Percentiles rank a stretch among this genome's conserved stretches.
Conservation (phyloP, 2,113 vertebrate genomes). For the Equus przewalskii region DNA sequence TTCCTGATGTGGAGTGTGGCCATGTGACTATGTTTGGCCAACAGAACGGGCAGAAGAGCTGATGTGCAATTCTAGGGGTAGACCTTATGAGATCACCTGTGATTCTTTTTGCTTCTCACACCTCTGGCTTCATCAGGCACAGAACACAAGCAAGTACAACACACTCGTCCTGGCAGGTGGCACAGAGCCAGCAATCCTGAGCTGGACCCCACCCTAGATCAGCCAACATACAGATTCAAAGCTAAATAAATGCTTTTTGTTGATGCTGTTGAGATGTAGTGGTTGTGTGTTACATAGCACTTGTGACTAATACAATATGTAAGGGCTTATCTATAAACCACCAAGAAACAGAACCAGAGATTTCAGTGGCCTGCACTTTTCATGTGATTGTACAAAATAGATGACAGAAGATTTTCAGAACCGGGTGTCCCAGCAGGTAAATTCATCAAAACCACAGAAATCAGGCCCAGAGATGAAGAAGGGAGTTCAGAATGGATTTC, state of each 20-base stretch:
- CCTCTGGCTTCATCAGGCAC: background rate
- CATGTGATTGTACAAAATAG: background rate
- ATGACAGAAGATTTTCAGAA: background rate
- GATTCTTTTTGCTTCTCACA: background rate
- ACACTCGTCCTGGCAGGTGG: background rate
- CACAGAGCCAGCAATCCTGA: background rate
- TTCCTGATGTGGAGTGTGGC: background rate
- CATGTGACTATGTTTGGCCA: background rate
- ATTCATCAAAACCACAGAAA: background rate
- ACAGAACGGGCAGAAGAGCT: background rate
- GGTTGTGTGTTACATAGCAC: background rate
- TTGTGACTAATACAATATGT: background rate
- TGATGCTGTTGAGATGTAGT: background rate
- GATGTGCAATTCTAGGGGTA: background rate
- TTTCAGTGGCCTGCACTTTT: background rate
- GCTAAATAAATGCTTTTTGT: background rate
- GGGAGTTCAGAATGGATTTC: background rate
- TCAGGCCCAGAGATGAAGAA: background rate
- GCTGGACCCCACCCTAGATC: too few relatives aligned
- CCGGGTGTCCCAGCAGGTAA: accelerated
- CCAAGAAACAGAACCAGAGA: background rate
- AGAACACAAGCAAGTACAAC: background rate
- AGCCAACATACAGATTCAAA: background rate
- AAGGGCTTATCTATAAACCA: background rate
- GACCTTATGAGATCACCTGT: background rate